Conservation (phyloP, 2,113 vertebrate genomes). For the Thamnophis sirtalis region DNA sequence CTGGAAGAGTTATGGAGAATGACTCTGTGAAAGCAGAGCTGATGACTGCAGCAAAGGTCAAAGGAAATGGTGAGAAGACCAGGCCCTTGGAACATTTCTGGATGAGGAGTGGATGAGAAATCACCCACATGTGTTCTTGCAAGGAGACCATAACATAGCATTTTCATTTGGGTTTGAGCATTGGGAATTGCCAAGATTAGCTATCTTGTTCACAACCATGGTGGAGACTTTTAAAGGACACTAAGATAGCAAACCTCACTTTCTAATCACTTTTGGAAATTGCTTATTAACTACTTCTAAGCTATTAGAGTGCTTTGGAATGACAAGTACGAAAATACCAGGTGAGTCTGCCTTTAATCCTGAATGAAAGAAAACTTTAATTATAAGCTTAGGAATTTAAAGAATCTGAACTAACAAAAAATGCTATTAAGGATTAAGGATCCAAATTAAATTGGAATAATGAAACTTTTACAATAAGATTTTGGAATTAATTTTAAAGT, state of each 20-base stretch:
- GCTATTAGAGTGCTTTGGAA: neutral
- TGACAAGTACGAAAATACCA: neutral
- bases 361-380: neutral
- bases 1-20: neutral
- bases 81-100: neutral
- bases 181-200: neutral
- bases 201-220: neutral
- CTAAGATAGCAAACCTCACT: neutral
- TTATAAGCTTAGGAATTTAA: neutral
- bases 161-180: neutral
- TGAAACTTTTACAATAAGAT: neutral
- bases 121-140: neutral
- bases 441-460: neutral
- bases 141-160: neutral
- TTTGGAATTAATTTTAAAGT: neutral
- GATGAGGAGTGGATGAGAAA: neutral
- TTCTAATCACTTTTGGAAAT: neutral
- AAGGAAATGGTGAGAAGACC: neutral
- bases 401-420: neutral
- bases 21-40: neutral
- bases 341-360: neutral
- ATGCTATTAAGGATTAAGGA: neutral
- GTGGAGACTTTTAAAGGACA: neutral
- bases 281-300: neutral
- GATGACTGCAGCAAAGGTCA: neutral